Evolutionary conservation across 2,888 invertebrate species (phyloP).

Genomic region (Epinotia demarniana): DNA sequence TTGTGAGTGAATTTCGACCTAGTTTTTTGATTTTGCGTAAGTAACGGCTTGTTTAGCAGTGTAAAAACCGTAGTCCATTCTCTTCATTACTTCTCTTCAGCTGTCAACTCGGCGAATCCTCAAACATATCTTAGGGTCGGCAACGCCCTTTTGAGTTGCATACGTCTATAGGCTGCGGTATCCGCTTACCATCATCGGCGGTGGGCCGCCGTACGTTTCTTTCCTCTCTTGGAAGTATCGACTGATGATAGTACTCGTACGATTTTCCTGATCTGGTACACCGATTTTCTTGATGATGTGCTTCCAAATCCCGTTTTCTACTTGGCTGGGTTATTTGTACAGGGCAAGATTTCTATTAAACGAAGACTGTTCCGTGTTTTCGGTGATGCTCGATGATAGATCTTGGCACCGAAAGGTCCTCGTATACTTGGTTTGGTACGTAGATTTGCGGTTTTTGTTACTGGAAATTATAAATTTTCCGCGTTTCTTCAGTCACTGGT

Average conservation of each 20-base stretch:
- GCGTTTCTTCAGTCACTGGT: conserved; percentile 9
- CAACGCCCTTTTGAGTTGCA: too few species aligned
- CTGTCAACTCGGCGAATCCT: too few species aligned
- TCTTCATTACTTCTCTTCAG: conserved; percentile 5
- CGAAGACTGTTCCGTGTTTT: background rate
- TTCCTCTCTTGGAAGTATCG: background rate
- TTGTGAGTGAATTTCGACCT: conserved; percentile 7
- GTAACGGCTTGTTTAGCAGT: background rate
- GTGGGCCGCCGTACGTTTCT: too few species aligned
- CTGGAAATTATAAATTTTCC: conserved; percentile 10
- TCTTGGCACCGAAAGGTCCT: background rate
- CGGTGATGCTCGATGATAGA: conserved; percentile 11
- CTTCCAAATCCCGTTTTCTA: background rate
- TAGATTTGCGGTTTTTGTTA: conserved; percentile 1
- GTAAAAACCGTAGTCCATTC: conserved; percentile 8
- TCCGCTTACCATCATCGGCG: too few species aligned
- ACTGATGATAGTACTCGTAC: too few species aligned
- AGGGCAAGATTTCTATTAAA: conserved; percentile 14
- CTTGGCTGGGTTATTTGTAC: background rate
- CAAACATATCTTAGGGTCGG: too few species aligned
- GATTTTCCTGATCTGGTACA: background rate
- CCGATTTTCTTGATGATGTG: background rate
- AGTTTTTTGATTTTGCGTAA: conserved; percentile 48
- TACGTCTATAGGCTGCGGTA: too few species aligned
- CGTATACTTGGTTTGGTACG: background rate